Conservation (phyloP, 2,888 invertebrate species). For the Andricus curvator region DNA sequence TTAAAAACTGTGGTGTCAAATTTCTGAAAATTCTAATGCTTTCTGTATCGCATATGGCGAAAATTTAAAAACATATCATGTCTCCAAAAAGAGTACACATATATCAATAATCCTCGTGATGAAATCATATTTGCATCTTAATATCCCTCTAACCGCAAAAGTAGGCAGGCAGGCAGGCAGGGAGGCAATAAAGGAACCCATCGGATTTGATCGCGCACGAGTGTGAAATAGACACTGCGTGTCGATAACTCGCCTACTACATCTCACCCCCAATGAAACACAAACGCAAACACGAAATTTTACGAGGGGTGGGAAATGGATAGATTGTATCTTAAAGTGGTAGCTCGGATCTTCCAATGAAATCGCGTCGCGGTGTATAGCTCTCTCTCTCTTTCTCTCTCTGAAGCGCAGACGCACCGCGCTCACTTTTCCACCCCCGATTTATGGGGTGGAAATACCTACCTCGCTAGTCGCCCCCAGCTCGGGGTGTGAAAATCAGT, state of each 20-base stretch:
- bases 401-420: slow-evolving; percentile 64
- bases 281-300: not conserved
- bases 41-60: too few species aligned
- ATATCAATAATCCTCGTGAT: not conserved
- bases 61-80: too few species aligned
- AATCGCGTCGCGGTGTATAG: slow-evolving; percentile 64
- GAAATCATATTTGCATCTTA: slow-evolving; percentile 34
- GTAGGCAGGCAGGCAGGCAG: too few species aligned
- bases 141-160: slow-evolving; percentile 38
- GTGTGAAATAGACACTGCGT: slow-evolving; percentile 41
- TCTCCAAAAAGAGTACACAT: too few species aligned
- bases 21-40: too few species aligned
- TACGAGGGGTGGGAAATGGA: slow-evolving; percentile 19
- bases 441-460: slow-evolving; percentile 63
- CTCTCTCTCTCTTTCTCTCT: slow-evolving; percentile 37
- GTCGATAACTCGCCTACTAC: slow-evolving; percentile 27
- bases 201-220: slow-evolving; percentile 34
- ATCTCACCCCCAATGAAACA: slow-evolving; percentile 17
- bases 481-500: slow-evolving; percentile 75
- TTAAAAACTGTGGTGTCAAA: too few species aligned
- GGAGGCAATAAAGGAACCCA: slow-evolving; percentile 33
- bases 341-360: slow-evolving; percentile 69
- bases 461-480: slow-evolving; percentile 54
- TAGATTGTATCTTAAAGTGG: slow-evolving; percentile 64
- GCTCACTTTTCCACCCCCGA: slow-evolving; percentile 49